These are phyloP conservation scores for Diorhabda elongata DNA, from an alignment of 1,140 invertebrate species.

Conservation along the genomic window DNA sequence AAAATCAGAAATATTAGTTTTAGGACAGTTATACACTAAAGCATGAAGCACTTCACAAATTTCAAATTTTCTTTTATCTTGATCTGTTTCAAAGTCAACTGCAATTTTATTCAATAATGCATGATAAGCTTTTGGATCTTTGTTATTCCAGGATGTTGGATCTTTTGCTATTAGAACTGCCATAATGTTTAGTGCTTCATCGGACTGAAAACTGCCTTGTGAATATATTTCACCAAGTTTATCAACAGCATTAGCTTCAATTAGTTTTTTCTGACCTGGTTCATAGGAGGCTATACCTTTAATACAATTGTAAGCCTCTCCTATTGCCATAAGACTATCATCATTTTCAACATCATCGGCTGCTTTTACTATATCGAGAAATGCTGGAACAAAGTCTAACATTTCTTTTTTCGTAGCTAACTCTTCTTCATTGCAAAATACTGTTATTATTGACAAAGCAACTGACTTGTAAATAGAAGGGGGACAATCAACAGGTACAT, in stretches of 20 bases:
- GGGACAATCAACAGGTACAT: conserved; percentile 77
- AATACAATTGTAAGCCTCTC: conserved; percentile 80
- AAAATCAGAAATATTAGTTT: conserved; percentile 57
- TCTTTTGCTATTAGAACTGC: conserved; percentile 66
- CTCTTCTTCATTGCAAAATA: conserved; percentile 75
- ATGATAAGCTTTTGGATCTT: conserved; percentile 70
- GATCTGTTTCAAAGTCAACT: conserved; percentile 80
- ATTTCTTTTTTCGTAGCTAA: conserved; percentile 76
- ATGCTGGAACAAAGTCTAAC: conserved; percentile 71
- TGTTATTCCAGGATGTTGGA: conserved; percentile 70
- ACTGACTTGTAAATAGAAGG: conserved; percentile 85
- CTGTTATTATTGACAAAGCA: conserved; percentile 76
- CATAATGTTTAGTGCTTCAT: conserved; percentile 76
- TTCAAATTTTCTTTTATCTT: conserved; percentile 83
- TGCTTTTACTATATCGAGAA: conserved; percentile 76
- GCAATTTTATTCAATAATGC: conserved; percentile 79
- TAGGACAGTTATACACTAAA: conserved; percentile 68
- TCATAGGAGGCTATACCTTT: conserved; percentile 70
- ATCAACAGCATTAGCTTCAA: conserved; percentile 69
- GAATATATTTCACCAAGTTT: conserved; percentile 82
- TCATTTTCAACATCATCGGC: conserved; percentile 76
- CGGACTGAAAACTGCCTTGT: conserved; percentile 80
- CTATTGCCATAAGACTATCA: conserved; percentile 82
- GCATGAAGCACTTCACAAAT: conserved; percentile 71
- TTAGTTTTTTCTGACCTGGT: conserved; percentile 69